phyloP scores from a whole-genome alignment of 1,140 invertebrate species.

The Physella acuta region DNA sequence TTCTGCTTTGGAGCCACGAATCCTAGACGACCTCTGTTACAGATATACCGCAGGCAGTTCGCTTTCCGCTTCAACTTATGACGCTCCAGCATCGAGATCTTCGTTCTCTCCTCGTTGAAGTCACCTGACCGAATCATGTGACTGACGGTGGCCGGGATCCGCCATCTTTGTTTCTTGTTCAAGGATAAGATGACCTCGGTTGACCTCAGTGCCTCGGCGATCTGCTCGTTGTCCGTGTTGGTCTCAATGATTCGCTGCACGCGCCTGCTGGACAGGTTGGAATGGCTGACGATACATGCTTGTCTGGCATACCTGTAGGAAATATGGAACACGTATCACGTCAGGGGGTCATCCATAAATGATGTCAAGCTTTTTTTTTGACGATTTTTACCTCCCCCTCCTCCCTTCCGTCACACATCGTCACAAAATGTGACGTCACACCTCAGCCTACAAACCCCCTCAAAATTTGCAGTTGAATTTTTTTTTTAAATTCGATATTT shows the following conservation, averaged over 20 bases:
- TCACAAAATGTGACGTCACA: too few species aligned
- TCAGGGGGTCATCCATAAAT: too few species aligned
- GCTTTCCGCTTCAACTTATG: constrained; percentile 33
- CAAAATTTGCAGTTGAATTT: too few species aligned
- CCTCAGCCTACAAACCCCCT: too few species aligned
- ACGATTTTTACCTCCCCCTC: too few species aligned
- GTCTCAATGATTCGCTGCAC: constrained; percentile 25
- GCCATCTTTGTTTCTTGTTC: constrained; percentile 36
- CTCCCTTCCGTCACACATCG: too few species aligned
- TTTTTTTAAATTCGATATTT: too few species aligned
- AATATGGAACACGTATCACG: too few species aligned
- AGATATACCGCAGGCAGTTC: constrained; percentile 32
- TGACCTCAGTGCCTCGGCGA: not conserved
- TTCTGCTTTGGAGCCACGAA: constrained; percentile 10
- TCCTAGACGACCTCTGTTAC: constrained; percentile 23
- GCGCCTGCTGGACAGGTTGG: not conserved
- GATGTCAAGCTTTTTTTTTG: too few species aligned
- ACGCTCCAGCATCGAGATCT: constrained; percentile 30
- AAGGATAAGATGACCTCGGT: constrained; percentile 31
- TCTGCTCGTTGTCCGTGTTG: not conserved
- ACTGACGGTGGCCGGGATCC: constrained; percentile 24
- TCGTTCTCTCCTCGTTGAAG: constrained; percentile 11
- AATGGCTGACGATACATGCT: constrained; percentile 1
- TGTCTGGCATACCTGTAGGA: constrained; percentile 9
- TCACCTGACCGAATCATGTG: constrained; percentile 24